A percentile compares a stretch with the other conserved stretches of the same genome.
Conservation (phyloP, 1,140 invertebrate species). For the Matsumurasca onukii region DNA sequence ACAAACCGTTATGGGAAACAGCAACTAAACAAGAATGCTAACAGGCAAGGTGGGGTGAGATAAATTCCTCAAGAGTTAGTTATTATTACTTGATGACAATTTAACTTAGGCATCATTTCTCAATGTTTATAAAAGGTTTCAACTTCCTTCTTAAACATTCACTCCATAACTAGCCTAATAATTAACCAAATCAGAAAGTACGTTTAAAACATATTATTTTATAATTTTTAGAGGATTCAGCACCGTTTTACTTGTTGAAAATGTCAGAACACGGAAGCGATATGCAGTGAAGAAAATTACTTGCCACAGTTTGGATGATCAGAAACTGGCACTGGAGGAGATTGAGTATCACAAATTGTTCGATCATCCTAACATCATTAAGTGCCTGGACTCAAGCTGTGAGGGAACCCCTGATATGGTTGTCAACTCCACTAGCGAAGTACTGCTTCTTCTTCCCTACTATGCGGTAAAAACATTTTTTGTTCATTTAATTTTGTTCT, state of each 20-base stretch:
- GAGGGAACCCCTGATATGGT: slow-evolving; percentile 64
- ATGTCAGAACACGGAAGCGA: slow-evolving; percentile 64
- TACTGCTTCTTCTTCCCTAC: slow-evolving; percentile 76
- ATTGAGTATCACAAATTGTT: slow-evolving; percentile 71
- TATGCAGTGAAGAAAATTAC: slow-evolving; percentile 82
- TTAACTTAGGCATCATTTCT: background rate
- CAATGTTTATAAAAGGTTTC: background rate
- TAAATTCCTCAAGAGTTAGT: background rate
- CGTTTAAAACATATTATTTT: slow-evolving; percentile 32
- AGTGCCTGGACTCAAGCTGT: slow-evolving; percentile 69
- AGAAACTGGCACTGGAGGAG: slow-evolving; percentile 70
- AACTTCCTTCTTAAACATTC: background rate
- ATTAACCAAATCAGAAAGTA: no score
- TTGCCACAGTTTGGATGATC: slow-evolving; percentile 78
- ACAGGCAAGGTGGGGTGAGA: background rate
- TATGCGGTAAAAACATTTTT: slow-evolving; percentile 71
- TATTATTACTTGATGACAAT: background rate
- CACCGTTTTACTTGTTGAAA: slow-evolving; percentile 76
- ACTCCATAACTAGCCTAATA: no score
- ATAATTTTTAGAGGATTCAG: slow-evolving; percentile 75
- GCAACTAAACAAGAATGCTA: background rate
- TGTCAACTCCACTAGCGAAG: slow-evolving; percentile 68
- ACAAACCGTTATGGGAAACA: no score
- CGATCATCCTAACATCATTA: slow-evolving; percentile 75
- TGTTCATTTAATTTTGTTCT: no score